Evolutionary conservation across 2,113 vertebrate species (phyloP).

Genomic region (Henicopernis longicauda): DNA sequence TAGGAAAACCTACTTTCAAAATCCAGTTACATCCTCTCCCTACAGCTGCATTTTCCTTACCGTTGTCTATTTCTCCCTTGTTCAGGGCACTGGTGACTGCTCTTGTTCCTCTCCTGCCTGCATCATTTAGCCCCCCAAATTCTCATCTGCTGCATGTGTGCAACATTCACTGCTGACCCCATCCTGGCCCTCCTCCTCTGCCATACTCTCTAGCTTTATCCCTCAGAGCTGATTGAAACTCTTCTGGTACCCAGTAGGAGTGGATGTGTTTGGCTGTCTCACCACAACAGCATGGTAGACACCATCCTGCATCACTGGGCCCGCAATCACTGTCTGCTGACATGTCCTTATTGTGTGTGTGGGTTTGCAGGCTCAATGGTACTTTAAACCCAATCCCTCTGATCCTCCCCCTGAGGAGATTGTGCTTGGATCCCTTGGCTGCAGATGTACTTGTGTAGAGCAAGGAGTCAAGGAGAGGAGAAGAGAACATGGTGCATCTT

Average conservation of each 20-base stretch:
- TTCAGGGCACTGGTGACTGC: not conserved
- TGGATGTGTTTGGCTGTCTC: not conserved
- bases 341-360: not conserved
- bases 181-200: not conserved
- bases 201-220: not conserved
- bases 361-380: not conserved
- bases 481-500: conserved; percentile 16
- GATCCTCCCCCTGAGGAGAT: not conserved
- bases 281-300: not conserved
- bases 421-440: not conserved
- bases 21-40: not conserved
- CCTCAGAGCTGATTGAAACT: not conserved
- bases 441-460: not conserved
- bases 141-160: not conserved
- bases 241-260: not conserved
- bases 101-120: not conserved
- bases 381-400: not conserved
- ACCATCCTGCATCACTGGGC: not conserved
- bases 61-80: not conserved
- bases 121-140: not conserved
- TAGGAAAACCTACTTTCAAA: not conserved
- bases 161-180: not conserved
- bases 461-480: not conserved
- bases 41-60: not conserved
- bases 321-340: not conserved